These are phyloP conservation scores for Atlantisia rogersi DNA, from an alignment of 2,113 vertebrate genomes.

Conservation along the genomic window DNA sequence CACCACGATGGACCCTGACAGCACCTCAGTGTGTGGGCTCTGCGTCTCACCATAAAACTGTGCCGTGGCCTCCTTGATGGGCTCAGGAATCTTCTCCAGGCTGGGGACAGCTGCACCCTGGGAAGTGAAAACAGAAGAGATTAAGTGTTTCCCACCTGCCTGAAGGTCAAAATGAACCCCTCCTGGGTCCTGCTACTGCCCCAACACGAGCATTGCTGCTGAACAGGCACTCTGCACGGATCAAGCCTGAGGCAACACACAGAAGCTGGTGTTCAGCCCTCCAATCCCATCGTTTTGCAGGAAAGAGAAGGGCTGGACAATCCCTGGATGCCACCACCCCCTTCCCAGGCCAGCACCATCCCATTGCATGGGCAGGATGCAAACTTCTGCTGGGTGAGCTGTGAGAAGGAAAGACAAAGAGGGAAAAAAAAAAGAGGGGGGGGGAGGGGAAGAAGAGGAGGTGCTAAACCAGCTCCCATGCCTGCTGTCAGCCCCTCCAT, in stretches of 20 bases:
- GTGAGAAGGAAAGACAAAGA: not conserved
- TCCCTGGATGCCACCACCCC: not conserved
- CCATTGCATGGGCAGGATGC: accelerated
- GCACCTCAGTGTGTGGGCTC: not conserved
- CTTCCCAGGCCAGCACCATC: not conserved
- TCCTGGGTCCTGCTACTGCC: not conserved
- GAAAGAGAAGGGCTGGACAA: not conserved
- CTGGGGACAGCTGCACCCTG: slow-evolving; percentile 73
- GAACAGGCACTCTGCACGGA: not conserved
- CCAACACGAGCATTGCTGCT: accelerated
- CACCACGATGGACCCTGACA: not conserved
- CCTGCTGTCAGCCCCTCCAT: not conserved
- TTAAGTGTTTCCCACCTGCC: not conserved
- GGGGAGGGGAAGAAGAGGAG: no score
- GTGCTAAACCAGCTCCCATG: accelerated
- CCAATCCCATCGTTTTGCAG: accelerated
- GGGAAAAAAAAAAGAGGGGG: no score
- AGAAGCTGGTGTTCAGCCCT: not conserved
- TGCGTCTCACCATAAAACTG: slow-evolving; percentile 84
- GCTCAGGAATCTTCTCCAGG: slow-evolving; percentile 87
- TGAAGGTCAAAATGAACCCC: not conserved
- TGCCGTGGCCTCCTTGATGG: slow-evolving; percentile 93
- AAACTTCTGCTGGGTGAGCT: not conserved
- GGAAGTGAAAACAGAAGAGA: not conserved
- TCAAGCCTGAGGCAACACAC: accelerated